Base-by-base conservation (phyloP, 2,113 vertebrate genomes). In the Entelurus aequoreus region DNA sequence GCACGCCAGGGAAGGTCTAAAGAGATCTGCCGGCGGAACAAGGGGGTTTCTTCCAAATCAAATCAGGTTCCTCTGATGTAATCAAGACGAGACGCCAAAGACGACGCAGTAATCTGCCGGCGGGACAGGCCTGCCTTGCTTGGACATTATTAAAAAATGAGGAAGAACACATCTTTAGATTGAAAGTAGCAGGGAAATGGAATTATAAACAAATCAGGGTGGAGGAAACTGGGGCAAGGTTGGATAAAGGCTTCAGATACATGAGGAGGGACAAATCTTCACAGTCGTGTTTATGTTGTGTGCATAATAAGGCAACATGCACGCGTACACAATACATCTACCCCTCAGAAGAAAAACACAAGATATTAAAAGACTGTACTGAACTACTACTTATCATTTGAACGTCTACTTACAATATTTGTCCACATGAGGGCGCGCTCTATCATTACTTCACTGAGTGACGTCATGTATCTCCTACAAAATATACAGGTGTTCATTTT, bases 141-240 rank as follows among this genome's bases (percentile, higher is more conserved):
- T 72, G 71, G 60, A 66, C 56, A 4, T 88, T 87, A 88, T 89
- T 88, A 88, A 86, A 88, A 88, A 89, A 84, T 65, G 68, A 82
- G 68, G 70, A 85, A 71, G 71, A 88, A 90, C 86, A 88, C 84
- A 81, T 88, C 84, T 91, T 89, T 87, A 85, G 85, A 88, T 86
- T 88, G 87, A 85, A 85, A 88, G 83, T 28, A 90, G 75, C 74
- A 76, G 68, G 85, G 88, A 86, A 87, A 89, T 88, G 86, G 81
- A 89, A 91, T 91, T 88, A 89, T 77, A 84, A 84, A 84, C 5
- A 86, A 88, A 86, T 78, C 68, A 4, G 74, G 60, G 63, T 10
- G 14, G 9, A 5, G 46, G 48, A 79, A 87, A 84, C 81, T 87
- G 77, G 87, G 84, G 80, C 84, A 89, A 89, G 86, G 83, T 87